A percentile compares a stretch with the other conserved stretches of the same genome.
Evolutionary conservation across 2,113 vertebrate species (phyloP).

Genomic region (Hyaena hyaena): DNA sequence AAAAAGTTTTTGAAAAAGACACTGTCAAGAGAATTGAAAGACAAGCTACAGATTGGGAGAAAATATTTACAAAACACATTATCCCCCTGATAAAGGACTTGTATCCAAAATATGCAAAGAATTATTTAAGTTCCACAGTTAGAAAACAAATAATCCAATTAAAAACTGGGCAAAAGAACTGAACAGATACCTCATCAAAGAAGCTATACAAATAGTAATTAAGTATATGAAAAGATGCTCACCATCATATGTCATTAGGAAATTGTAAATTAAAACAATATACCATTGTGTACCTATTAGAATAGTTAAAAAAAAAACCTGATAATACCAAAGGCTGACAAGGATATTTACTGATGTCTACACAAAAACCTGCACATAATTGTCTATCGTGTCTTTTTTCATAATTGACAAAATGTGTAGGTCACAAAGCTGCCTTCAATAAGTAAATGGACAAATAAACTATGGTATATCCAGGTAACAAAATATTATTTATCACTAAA

Average conservation of each 20-base stretch:
- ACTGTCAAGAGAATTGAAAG: neutral
- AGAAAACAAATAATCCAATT: neutral
- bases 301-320: constrained; percentile 12
- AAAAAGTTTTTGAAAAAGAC: neutral
- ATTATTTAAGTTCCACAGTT: neutral
- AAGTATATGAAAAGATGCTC: neutral
- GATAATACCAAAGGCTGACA: neutral
- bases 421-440: neutral
- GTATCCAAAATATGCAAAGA: neutral
- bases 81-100: neutral
- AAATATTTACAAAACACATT: neutral
- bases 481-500: neutral
- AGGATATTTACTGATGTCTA: neutral
- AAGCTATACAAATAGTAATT: neutral
- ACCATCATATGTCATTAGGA: neutral
- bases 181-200: neutral
- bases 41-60: neutral
- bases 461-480: neutral
- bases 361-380: neutral
- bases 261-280: neutral
- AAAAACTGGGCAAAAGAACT: neutral
- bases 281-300: neutral
- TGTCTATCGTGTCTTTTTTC: neutral
- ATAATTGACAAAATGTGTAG: neutral
- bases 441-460: neutral